Evolutionary conservation across 2,888 invertebrate genomes (phyloP).

Genomic region (Drosophila kokeensis): DNA sequence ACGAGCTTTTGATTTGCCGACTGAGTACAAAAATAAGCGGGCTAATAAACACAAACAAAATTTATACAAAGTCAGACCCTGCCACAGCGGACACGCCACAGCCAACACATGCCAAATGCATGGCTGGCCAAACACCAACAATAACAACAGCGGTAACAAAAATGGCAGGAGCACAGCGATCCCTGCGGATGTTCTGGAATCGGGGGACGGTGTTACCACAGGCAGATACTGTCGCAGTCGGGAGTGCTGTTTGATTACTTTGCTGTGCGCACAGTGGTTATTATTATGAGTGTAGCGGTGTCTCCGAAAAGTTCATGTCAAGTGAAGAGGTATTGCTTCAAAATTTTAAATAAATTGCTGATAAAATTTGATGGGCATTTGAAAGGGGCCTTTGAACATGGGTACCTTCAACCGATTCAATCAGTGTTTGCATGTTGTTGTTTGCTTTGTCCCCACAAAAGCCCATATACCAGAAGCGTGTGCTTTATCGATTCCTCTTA

Average conservation of each 20-base stretch:
- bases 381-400: conserved; percentile 32
- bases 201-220: not conserved
- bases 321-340: conserved; percentile 60
- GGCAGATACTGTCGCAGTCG: conserved; percentile 31
- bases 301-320: conserved; percentile 38
- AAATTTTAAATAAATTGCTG: conserved; percentile 76
- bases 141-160: conserved; percentile 9
- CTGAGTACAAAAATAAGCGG: conserved; percentile 42
- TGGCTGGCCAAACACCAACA: conserved; percentile 31
- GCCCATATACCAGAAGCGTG: conserved; percentile 20
- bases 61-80: conserved; percentile 54
- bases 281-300: conserved; percentile 36
- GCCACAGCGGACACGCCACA: conserved; percentile 62
- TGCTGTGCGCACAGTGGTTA: conserved; percentile 54
- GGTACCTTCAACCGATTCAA: conserved; percentile 12
- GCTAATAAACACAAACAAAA: conserved; percentile 69
- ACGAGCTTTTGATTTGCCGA: conserved; percentile 75
- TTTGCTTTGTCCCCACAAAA: conserved; percentile 39
- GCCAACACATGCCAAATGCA: conserved; percentile 57
- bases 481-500: conserved; percentile 62
- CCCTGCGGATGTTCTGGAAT: conserved; percentile 15
- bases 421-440: conserved; percentile 42
- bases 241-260: conserved; percentile 62
- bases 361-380: conserved; percentile 70
- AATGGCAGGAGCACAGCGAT: conserved; percentile 11